These are phyloP conservation scores for Amorpha juglandis DNA, from an alignment of 2,888 invertebrate genomes.

Conservation along the genomic window DNA sequence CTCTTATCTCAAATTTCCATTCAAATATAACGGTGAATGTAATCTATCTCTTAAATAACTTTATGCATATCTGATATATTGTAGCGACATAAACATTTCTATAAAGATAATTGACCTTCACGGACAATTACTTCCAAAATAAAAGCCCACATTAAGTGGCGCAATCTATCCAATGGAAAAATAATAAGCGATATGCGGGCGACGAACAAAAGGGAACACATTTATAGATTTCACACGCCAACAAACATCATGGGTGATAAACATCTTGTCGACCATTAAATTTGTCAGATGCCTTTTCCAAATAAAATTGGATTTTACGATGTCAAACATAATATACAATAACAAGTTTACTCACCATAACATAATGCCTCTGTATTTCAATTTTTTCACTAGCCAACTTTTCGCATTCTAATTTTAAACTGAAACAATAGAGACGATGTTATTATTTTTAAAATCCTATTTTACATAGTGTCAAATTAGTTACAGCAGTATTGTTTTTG, in stretches of 20 bases:
- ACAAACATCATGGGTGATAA: conserved; percentile 53
- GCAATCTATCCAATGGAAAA: conserved; percentile 50
- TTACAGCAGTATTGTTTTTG: not conserved
- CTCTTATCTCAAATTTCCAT: conserved; percentile 36
- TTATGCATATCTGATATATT: conserved; percentile 2
- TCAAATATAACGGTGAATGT: conserved; percentile 29
- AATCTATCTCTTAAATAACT: conserved; percentile 31
- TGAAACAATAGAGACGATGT: conserved; percentile 74
- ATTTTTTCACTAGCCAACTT: conserved; percentile 95
- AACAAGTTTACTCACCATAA: conserved; percentile 88
- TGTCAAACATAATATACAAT: conserved; percentile 13
- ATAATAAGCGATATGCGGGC: conserved; percentile 65
- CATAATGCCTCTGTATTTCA: conserved; percentile 95
- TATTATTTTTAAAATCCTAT: conserved; percentile 24
- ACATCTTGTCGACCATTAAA: conserved; percentile 60
- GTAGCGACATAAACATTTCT: conserved; percentile 1
- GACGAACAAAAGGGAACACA: conserved; percentile 58
- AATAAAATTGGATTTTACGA: conserved; percentile 25
- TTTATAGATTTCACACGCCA: conserved; percentile 67
- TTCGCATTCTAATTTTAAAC: conserved; percentile 94
- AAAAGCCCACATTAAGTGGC: conserved; percentile 42
- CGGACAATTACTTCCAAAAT: conserved; percentile 45
- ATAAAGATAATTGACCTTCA: conserved; percentile 24
- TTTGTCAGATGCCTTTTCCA: conserved; percentile 37
- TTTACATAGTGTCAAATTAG: not conserved